A percentile compares a stretch with the other conserved stretches of the same genome.
Conservation (phyloP, 2,888 invertebrate species). For the Hydrotaea cyrtoneurina region DNA sequence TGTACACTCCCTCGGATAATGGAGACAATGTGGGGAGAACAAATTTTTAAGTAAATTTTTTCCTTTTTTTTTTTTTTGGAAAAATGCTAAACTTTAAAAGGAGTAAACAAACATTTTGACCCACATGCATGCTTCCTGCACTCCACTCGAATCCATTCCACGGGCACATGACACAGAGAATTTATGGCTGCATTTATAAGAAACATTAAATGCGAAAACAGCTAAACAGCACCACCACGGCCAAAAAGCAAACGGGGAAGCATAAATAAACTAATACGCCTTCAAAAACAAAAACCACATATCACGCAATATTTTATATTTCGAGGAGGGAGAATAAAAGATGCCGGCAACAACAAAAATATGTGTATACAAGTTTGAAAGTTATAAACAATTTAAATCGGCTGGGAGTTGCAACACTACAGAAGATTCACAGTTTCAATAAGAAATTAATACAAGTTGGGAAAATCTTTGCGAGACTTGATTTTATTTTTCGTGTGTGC, state of each 20-base stretch:
- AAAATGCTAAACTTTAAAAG: not conserved
- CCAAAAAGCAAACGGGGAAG: not conserved
- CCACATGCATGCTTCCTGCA: not conserved
- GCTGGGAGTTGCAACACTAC: not conserved
- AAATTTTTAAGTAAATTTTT: too few species aligned
- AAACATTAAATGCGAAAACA: constrained; percentile 10
- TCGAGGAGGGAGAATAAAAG: too few species aligned
- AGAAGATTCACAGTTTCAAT: too few species aligned
- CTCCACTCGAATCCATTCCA: too few species aligned
- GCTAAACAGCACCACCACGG: not conserved
- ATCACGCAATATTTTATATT: too few species aligned
- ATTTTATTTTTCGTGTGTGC: too few species aligned
- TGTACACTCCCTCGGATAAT: not conserved
- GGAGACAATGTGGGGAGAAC: not conserved
- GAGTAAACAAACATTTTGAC: constrained; percentile 13
- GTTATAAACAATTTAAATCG: constrained; percentile 6
- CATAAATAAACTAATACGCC: constrained; percentile 16
- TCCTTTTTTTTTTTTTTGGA: not conserved
- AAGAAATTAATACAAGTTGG: too few species aligned
- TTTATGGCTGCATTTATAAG: constrained; percentile 23
- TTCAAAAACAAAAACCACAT: constrained; percentile 1
- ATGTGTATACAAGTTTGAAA: not conserved
- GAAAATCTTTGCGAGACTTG: too few species aligned
- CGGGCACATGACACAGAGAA: not conserved
- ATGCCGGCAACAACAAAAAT: not conserved